phyloP scores from a whole-genome alignment of 1,140 invertebrate genomes.

The Pseudoatta argentina region DNA sequence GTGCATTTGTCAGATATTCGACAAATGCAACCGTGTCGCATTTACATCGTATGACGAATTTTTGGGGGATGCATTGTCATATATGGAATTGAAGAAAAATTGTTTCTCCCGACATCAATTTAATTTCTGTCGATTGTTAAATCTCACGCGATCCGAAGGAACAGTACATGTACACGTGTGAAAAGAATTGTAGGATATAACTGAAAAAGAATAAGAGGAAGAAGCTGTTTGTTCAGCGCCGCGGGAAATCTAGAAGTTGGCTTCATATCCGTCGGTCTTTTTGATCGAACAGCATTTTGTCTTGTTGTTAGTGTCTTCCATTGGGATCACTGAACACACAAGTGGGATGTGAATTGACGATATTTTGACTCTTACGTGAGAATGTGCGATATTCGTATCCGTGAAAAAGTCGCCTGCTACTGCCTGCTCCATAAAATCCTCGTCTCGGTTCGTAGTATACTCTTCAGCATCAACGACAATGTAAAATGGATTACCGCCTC shows the following conservation, averaged over 20 bases:
- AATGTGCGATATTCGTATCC: neutral
- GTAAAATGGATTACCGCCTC: conserved; percentile 56
- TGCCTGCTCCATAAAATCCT: conserved; percentile 8
- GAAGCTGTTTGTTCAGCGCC: conserved; percentile 2
- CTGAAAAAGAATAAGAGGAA: conserved; percentile 4
- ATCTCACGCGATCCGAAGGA: neutral
- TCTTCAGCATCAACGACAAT: conserved; percentile 54
- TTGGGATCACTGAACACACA: neutral
- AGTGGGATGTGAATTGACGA: neutral
- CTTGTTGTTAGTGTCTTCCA: neutral
- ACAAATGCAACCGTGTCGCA: conserved; percentile 10
- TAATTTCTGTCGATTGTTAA: conserved; percentile 12
- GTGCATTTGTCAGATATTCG: conserved; percentile 30
- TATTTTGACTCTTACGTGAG: conserved; percentile 1
- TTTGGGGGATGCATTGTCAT: neutral
- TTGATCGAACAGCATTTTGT: conserved; percentile 15
- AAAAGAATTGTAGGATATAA: conserved; percentile 8
- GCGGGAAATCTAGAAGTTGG: conserved; percentile 10
- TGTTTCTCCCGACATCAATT: neutral
- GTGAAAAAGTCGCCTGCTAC: neutral
- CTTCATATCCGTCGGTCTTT: conserved; percentile 5
- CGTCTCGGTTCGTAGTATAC: neutral
- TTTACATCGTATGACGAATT: neutral
- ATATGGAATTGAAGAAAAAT: neutral
- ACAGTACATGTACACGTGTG: neutral